These are phyloP conservation scores for Hemithea aestivaria DNA, from an alignment of 2,888 invertebrate species.

Conservation along the genomic window DNA sequence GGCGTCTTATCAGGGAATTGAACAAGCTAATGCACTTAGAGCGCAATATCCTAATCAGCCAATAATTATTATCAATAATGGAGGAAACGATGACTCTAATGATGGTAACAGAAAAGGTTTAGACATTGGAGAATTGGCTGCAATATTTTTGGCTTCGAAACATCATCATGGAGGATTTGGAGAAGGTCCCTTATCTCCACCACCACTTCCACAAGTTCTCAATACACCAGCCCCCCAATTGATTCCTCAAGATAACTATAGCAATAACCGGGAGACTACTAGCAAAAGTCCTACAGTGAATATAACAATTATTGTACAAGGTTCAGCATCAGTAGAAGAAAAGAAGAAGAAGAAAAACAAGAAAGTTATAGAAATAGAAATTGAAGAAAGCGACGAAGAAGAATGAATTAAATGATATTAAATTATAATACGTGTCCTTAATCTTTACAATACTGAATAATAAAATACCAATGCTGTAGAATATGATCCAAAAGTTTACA, in stretches of 20 bases:
- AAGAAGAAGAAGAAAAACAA: slow-evolving; percentile 3
- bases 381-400: background rate
- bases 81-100: slow-evolving; percentile 6
- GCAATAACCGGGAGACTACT: background rate
- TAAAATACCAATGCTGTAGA: too few relatives aligned
- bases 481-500: too few relatives aligned
- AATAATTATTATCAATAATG: slow-evolving; percentile 18
- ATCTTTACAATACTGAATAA: too few relatives aligned
- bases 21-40: slow-evolving; percentile 7
- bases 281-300: slow-evolving; percentile 1
- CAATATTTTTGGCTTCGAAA: slow-evolving; percentile 1
- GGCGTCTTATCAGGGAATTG: slow-evolving; percentile 9
- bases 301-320: slow-evolving; percentile 11
- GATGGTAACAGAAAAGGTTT: slow-evolving; percentile 1
- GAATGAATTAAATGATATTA: background rate
- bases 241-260: background rate
- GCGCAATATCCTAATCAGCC: slow-evolving; percentile 12
- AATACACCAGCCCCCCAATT: background rate
- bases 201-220: background rate
- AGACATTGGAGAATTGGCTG: slow-evolving; percentile 5
- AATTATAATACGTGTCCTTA: too few relatives aligned
- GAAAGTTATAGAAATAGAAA: slow-evolving; percentile 1
- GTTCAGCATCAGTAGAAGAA: slow-evolving; percentile 2
- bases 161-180: background rate
- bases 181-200: background rate